phyloP scores from a whole-genome alignment of 2,888 invertebrate species.

The Acrocyrtus sp. region DNA sequence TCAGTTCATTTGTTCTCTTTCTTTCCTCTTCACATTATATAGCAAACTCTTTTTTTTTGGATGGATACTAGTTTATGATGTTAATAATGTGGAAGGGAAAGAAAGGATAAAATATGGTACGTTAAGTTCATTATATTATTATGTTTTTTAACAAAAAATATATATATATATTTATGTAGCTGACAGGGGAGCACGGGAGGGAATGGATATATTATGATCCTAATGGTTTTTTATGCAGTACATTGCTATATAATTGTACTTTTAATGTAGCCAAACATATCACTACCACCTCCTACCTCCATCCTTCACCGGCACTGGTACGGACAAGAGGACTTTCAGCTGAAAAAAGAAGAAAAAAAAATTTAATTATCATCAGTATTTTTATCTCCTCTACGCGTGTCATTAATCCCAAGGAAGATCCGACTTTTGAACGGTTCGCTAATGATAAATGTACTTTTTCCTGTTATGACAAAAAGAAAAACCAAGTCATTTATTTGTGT shows the following conservation, averaged over 20 bases:
- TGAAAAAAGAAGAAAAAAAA: too few relatives aligned
- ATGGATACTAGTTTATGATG: too few relatives aligned
- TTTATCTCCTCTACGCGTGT: neutral
- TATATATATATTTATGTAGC: neutral
- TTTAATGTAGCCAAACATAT: neutral
- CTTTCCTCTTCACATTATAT: too few relatives aligned
- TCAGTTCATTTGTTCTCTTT: neutral
- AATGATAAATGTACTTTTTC: conserved; percentile 10
- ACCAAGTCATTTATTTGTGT: conserved; percentile 12
- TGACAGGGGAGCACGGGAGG: neutral
- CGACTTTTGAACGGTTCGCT: conserved; percentile 2
- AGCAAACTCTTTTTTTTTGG: too few relatives aligned
- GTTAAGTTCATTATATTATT: too few relatives aligned
- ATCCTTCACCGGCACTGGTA: too few relatives aligned
- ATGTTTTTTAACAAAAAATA: neutral
- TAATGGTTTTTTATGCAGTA: neutral
- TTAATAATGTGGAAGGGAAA: too few relatives aligned
- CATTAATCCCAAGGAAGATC: conserved; percentile 1
- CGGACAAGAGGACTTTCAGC: too few relatives aligned
- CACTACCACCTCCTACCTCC: neutral
- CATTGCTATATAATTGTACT: neutral
- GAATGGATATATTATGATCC: neutral
- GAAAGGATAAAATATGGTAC: too few relatives aligned
- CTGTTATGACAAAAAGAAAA: conserved; percentile 5
- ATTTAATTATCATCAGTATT: conserved; percentile 2